Percentiles rank a stretch among this genome's conserved stretches.
phyloP scores from a whole-genome alignment of 1,140 invertebrate genomes.

The Lutraria rhynchaena region DNA sequence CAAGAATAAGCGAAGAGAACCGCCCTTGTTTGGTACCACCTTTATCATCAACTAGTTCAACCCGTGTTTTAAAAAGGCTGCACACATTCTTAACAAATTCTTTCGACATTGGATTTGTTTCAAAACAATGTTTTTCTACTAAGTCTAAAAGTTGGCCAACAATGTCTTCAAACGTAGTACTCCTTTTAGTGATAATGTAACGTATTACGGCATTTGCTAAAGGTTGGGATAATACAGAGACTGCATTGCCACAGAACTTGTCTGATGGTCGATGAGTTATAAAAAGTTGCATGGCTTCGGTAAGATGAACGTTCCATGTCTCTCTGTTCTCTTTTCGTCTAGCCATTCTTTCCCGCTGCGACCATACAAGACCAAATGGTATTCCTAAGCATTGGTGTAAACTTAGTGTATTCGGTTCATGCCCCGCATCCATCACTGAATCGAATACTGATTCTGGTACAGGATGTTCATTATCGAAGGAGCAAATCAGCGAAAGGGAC shows the following conservation, averaged over 20 bases:
- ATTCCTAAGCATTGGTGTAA: constrained; percentile 1
- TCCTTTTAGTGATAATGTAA: constrained; percentile 1
- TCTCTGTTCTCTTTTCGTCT: neutral
- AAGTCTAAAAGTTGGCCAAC: constrained; percentile 17
- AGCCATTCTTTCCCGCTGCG: constrained; percentile 3
- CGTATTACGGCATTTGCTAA: constrained; percentile 29
- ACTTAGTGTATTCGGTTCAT: no score
- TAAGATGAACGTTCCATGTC: constrained; percentile 17
- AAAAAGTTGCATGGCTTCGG: constrained; percentile 30
- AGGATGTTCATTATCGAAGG: constrained; percentile 45
- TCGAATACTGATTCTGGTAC: constrained; percentile 38
- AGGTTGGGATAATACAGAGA: constrained; percentile 34
- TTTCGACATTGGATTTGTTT: constrained; percentile 48
- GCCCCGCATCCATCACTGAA: constrained; percentile 35
- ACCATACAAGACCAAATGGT: constrained; percentile 32
- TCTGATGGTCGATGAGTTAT: constrained; percentile 1
- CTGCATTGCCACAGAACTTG: constrained; percentile 17
- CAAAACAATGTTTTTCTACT: neutral
- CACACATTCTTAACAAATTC: constrained; percentile 37
- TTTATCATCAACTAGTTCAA: constrained; percentile 8
- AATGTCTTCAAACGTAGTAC: constrained; percentile 13
- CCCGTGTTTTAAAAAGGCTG: constrained; percentile 50
- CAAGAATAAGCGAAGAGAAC: constrained; percentile 34
- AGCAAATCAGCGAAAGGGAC: constrained; percentile 14
- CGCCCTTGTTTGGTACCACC: constrained; percentile 24